Evolutionary conservation across 2,113 vertebrate species (phyloP).

Genomic region (Tonatia bakeri): DNA sequence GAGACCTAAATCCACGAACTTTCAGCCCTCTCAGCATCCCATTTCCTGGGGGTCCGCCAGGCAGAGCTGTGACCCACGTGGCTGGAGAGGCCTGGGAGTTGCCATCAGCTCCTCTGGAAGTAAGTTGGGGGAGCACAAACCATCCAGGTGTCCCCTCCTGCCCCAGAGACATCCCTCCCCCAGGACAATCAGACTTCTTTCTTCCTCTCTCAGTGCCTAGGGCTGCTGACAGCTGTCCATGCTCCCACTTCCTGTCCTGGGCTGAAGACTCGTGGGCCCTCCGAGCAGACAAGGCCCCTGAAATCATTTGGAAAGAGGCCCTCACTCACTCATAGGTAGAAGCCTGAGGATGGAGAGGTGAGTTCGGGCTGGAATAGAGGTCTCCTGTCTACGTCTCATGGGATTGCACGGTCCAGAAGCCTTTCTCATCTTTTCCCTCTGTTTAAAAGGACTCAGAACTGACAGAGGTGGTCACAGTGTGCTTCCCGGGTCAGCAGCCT

Average conservation of each 20-base stretch:
- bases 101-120: neutral
- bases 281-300: neutral
- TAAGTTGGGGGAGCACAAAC: too few relatives aligned
- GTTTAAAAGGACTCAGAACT: neutral
- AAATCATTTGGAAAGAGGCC: too few relatives aligned
- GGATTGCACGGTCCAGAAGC: neutral
- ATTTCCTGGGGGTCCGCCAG: neutral
- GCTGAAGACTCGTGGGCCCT: neutral
- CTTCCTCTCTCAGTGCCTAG: neutral
- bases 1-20: neutral
- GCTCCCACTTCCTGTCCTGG: neutral
- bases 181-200: neutral
- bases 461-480: rapidly evolving
- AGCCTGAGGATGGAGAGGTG: neutral
- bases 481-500: neutral
- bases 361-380: too few relatives aligned
- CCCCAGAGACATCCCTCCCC: neutral
- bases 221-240: neutral
- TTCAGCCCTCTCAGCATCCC: neutral
- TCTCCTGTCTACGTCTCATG: neutral
- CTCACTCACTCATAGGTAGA: neutral
- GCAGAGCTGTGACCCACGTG: neutral
- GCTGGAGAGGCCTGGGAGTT: neutral
- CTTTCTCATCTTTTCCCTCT: neutral
- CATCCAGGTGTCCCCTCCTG: too few relatives aligned